Percentiles rank a stretch among this genome's conserved stretches.
These are phyloP conservation scores for Aeoliscus strigatus DNA, from an alignment of 2,797 vertebrate genomes.

Conservation along the genomic window DNA sequence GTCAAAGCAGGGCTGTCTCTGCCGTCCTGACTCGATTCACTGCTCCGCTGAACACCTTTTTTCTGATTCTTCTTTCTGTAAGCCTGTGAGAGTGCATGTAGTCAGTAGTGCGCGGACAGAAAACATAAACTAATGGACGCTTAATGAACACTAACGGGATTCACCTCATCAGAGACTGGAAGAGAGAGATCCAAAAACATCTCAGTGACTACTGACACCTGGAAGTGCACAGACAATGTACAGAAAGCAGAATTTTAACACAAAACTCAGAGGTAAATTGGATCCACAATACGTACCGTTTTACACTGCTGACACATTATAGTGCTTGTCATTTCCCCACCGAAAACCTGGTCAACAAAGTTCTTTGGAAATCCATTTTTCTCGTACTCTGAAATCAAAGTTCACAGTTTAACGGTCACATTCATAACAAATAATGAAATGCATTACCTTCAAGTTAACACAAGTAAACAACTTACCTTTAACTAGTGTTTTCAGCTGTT, in stretches of 20 bases:
- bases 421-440: not conserved
- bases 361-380: conserved; percentile 80
- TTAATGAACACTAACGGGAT: conserved; percentile 7
- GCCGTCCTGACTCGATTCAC: conserved; percentile 65
- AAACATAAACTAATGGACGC: not conserved
- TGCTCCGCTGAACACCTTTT: conserved; percentile 58
- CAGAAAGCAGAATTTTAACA: conserved; percentile 4
- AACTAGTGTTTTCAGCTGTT: conserved; percentile 82
- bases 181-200: conserved; percentile 97
- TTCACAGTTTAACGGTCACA: not conserved
- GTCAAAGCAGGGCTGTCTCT: conserved; percentile 57
- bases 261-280: not conserved
- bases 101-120: not conserved
- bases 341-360: conserved; percentile 92
- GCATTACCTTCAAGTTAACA: not conserved
- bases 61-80: conserved; percentile 78
- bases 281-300: conserved; percentile 75
- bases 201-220: conserved; percentile 93
- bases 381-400: conserved; percentile 81
- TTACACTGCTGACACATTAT: conserved; percentile 94
- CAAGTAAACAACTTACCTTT: conserved; percentile 76
- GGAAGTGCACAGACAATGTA: conserved; percentile 12
- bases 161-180: conserved; percentile 92
- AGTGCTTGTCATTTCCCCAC: conserved; percentile 91
- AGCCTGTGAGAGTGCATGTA: conserved; percentile 42